Base-by-base conservation (phyloP, 2,888 invertebrate species). In the Apamea sordens region DNA sequence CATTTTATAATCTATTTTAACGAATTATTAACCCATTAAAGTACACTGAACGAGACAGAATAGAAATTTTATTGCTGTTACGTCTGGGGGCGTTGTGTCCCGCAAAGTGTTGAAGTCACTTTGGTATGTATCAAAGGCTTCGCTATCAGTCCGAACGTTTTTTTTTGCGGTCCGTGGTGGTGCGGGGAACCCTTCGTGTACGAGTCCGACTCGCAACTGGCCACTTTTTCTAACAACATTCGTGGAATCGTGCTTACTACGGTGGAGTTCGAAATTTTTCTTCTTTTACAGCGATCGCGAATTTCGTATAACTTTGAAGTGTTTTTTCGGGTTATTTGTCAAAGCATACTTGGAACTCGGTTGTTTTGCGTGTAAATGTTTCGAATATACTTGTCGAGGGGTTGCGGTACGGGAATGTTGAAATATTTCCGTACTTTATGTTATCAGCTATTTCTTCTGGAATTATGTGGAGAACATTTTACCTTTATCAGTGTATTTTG, bases 291-390 rank as follows among this genome's bases (percentile, higher is more conserved):
- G 59, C 73, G 61, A 84, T 77, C 41, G 71, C 53, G 47, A 79
- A 84, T 76, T 83, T 73, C 32, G 73, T 68, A 69, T 36, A 75
- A 84, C 78, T 88, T 86, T 77, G 76, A 82, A 77, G 83, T 67
- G 70, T 67, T 82, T 83, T 81, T 80, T 82, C 53, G 59, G 28
- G 80, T 81, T 85, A 85, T 84, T 86, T 77, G 71, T 79, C 86
- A 89, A 89, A 89, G 89, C 89, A 89, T 89, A 85, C 89, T 88
- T 79, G 79, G 77, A 70, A 85, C 69, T 85, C 36, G 24, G 69
- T 50, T 79, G 80, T 86, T 85, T 87, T 73, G 83, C 77, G 79
- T 79, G 82, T 79, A 87, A 89, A 88, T 86, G 81, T 86, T 84
- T 89, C 32, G 65, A 80, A 83, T 83, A 70, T 72, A 79, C 76